Evolutionary conservation across 2,888 invertebrate genomes (phyloP).

Genomic region (Pyrgus malvae): DNA sequence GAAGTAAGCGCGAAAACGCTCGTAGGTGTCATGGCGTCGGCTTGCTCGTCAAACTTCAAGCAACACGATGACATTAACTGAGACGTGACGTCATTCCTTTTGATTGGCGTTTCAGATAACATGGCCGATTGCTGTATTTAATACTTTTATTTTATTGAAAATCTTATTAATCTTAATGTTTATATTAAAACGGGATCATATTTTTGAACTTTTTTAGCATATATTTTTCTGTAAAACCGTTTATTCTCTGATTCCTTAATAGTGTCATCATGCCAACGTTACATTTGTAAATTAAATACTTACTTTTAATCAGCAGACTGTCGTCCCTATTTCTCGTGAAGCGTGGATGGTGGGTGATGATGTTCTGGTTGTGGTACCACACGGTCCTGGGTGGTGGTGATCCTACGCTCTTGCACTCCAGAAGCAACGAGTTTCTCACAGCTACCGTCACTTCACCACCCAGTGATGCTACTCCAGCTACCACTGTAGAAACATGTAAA

Average conservation of each 20-base stretch:
- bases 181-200: too few species aligned
- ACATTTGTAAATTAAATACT: slow-evolving; percentile 36
- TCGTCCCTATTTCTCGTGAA: slow-evolving; percentile 72
- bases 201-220: too few species aligned
- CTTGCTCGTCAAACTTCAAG: too few species aligned
- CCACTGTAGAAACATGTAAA: slow-evolving; percentile 76
- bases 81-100: too few species aligned
- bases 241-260: neutral
- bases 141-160: too few species aligned
- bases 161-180: too few species aligned
- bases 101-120: too few species aligned
- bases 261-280: neutral
- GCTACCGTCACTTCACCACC: slow-evolving; percentile 73
- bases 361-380: slow-evolving; percentile 78
- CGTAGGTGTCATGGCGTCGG: too few species aligned
- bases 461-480: slow-evolving; percentile 84
- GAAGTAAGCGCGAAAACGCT: too few species aligned
- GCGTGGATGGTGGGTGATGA: slow-evolving; percentile 75
- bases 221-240: too few species aligned
- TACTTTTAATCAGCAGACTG: slow-evolving; percentile 71
- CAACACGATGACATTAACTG: too few species aligned
- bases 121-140: too few species aligned
- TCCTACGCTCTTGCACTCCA: slow-evolving; percentile 70
- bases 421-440: slow-evolving; percentile 61
- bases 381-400: slow-evolving; percentile 75